Conservation (phyloP, 2,113 vertebrate genomes). For the Rhinopomastus cyanomelas region DNA sequence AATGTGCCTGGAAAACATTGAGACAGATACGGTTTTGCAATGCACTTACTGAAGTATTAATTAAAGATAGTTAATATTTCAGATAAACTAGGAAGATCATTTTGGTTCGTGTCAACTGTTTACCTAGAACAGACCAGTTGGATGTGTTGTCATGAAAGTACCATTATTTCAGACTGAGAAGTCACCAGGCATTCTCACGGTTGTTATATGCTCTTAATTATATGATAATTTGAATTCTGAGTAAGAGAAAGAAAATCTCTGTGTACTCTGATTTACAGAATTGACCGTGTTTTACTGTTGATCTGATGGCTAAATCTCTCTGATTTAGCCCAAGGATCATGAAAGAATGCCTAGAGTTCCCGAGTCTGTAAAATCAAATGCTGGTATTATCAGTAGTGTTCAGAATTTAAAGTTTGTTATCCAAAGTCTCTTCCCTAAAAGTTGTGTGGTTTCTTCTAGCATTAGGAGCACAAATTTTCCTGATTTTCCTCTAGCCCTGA, state of each 20-base stretch:
- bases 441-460: background rate
- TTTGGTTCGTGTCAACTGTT: background rate
- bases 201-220: background rate
- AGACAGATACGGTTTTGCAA: background rate
- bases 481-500: background rate
- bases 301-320: background rate
- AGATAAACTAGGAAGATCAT: background rate
- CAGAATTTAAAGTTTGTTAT: background rate
- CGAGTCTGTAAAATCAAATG: background rate
- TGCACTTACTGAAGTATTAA: background rate
- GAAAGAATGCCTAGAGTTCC: background rate
- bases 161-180: background rate
- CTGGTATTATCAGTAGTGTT: background rate
- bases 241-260: background rate
- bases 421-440: background rate
- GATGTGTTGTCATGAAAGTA: background rate
- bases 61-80: background rate
- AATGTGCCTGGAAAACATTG: background rate
- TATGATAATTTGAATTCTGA: background rate
- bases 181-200: background rate
- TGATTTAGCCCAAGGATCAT: background rate
- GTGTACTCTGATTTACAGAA: background rate
- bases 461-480: background rate
- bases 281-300: background rate
- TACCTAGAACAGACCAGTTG: background rate